Evolutionary conservation across 1,140 invertebrate genomes (phyloP).

Genomic region (Macrosteles quadrilineatus): DNA sequence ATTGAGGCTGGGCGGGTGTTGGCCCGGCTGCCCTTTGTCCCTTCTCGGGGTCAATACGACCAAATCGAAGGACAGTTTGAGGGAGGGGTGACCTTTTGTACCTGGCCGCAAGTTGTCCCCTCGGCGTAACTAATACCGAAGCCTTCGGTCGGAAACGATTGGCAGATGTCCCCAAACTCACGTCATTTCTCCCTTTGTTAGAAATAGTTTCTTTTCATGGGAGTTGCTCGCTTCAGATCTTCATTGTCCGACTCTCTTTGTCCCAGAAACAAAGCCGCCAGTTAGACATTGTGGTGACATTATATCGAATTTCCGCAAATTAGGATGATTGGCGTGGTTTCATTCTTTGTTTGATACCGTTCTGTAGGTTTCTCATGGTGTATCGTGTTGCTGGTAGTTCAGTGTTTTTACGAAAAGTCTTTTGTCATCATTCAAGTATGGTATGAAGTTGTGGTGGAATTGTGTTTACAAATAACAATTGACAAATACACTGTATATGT

Average conservation of each 20-base stretch:
- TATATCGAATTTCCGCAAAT: not conserved
- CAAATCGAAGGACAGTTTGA: not conserved
- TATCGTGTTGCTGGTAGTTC: too few species aligned
- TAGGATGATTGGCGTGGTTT: not conserved
- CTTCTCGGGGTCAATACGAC: not conserved
- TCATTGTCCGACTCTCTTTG: not conserved
- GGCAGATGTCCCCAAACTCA: slow-evolving; percentile 13
- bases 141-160: slow-evolving; percentile 4
- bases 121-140: not conserved
- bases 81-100: not conserved
- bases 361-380: not conserved
- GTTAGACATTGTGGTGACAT: not conserved
- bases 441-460: too few species aligned
- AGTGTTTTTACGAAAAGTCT: too few species aligned
- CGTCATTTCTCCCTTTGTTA: not conserved
- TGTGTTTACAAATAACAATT: too few species aligned
- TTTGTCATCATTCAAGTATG: too few species aligned
- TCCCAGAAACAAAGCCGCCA: not conserved
- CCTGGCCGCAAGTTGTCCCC: not conserved
- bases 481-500: too few species aligned
- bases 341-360: not conserved
- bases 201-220: slow-evolving; percentile 5
- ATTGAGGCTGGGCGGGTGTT: not conserved
- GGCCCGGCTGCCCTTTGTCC: not conserved
- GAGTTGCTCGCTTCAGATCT: not conserved